phyloP scores from a whole-genome alignment of 2,113 vertebrate species.

The Amblyopsis rosae region DNA sequence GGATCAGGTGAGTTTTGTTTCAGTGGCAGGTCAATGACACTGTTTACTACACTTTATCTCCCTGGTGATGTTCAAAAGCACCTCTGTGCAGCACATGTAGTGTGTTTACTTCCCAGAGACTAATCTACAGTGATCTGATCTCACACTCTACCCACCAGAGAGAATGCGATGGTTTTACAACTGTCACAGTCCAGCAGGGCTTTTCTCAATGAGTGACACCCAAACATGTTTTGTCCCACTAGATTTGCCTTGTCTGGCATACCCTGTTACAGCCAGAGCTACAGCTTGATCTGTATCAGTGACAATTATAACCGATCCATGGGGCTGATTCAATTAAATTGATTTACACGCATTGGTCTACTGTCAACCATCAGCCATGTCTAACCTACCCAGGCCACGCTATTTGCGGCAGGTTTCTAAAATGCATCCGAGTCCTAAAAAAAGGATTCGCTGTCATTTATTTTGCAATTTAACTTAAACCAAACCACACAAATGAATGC shows the following conservation, averaged over 20 bases:
- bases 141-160: background rate
- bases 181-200: background rate
- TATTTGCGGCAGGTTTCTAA: too few relatives aligned
- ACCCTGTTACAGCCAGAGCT: background rate
- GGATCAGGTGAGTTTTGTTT: slow-evolving; percentile 33
- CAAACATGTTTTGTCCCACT: slow-evolving; percentile 28
- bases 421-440: too few relatives aligned
- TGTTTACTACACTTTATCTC: background rate
- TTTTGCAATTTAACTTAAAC: background rate
- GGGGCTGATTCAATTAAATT: background rate
- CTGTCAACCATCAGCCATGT: too few relatives aligned
- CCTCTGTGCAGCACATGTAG: too few relatives aligned
- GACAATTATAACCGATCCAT: too few relatives aligned
- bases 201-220: slow-evolving; percentile 29
- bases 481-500: too few relatives aligned
- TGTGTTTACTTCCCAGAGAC: slow-evolving; percentile 27
- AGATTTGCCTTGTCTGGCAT: slow-evolving; percentile 11
- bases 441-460: too few relatives aligned
- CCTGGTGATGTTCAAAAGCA: too few relatives aligned
- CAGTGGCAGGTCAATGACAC: slow-evolving; percentile 14
- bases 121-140: slow-evolving; percentile 9
- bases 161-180: slow-evolving; percentile 8
- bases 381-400: too few relatives aligned
- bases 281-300: background rate
- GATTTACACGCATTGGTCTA: background rate